Evolutionary conservation across 2,888 invertebrate genomes (phyloP), one percentile per base, ranked within the genome.

Genomic region (Deilephila porcellus): DNA sequence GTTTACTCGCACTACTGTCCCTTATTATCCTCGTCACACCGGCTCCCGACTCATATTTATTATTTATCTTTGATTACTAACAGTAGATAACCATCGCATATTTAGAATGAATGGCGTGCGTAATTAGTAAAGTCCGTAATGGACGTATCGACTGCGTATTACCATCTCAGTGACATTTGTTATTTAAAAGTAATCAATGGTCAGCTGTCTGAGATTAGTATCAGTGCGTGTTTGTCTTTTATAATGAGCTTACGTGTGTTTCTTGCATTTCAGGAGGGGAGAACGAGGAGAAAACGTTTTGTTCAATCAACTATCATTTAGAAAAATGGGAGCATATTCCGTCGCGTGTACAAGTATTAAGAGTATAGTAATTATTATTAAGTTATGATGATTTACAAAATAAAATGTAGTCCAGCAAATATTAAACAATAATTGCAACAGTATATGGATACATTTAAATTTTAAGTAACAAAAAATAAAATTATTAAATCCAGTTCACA

Each of bases 1-100:
- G 78, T 80, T 79, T 78, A 75, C 77, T 74, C 75, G 74, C 77
- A 72, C 71, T 71, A 73, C 74, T 79, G 76, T 71, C 70, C 76
- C 74, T 71, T 56, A 32, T 45, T 45, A 71, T 56, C 74, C 79
- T 73, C 37, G 79, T 78, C 75, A 67, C 70, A 79, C 80, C 73
- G 71, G 82, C 63, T 64, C 34, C 52, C 34, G 56, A 53, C 37
- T 29, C 60, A 72, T 52, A 52, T 25, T 45, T 45, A 45, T 45
- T 45, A 72, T 64, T 53, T 72, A 73, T 72, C 74, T 70, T 71
- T 64, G 75, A 72, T 75, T 71, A 73, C 74, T 60, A 71, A 59
- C 59, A 60, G 11, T 62, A 52, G 72, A 72, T 72, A 64, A 72
- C 34, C 53, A 72, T 72, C 72, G 20, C 53, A 72, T 72, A 72